Evolutionary conservation across 2,113 vertebrate genomes (phyloP), one percentile per base, ranked within the genome.

Genomic region (Notarius quadriscutis): DNA sequence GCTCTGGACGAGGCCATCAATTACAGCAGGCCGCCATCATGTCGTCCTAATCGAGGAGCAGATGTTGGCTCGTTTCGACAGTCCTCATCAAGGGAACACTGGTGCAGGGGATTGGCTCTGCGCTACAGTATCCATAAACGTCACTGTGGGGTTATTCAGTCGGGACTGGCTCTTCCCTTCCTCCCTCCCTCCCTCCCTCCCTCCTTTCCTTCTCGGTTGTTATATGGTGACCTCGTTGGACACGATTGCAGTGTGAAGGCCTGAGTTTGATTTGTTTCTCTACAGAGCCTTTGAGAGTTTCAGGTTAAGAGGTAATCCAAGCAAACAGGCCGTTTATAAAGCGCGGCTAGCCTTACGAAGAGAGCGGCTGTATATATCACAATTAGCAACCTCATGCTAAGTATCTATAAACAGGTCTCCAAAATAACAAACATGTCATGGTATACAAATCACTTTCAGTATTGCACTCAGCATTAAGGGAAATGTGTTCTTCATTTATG

Each of bases 41-140:
- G 87, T 89, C 86, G 87, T 89, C 72, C 62, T 87, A 87, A 90
- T 87, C 83, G 72, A 89, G 90, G 81, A 90, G 86, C 90, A 90
- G 90, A 90, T 90, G 88, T 89, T 88, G 88, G 88, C 81, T 41
- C 41, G 69, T 86, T 86, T 55, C 62, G 85, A 71, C 84, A 86
- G 81, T 69, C 74, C 85, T 89, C 88, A 89, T 89, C 85, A 86
- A 82, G 84, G 65, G 81, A 78, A 83, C 85, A 86, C 58, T 79
- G 86, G 53, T 48, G 80, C 53, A 62, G 80, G 81, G 87, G 78
- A 87, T 83, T 83, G 85, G 89, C 60, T 84, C 81, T 83, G 63
- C 60, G 67, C 84, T 86, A 83, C 88, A 84, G 88, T 88, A 87
- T 88, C 88, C 83, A 90, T 87, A 87, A 89, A 89, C 81, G 85